Conservation (phyloP, 2,797 vertebrate species). For the Tympanoctomys barrerae region DNA sequence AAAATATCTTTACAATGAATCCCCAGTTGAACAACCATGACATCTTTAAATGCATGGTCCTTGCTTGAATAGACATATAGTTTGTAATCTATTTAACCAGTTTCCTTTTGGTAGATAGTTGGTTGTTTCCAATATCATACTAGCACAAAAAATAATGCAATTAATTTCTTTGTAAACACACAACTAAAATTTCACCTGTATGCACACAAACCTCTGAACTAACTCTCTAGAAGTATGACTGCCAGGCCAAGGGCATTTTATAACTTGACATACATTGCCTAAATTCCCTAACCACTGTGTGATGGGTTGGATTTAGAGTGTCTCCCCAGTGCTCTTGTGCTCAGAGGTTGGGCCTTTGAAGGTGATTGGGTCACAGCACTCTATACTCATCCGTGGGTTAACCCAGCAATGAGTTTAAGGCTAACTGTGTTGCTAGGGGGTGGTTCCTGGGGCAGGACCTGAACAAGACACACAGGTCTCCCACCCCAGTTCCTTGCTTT, state of each 20-base stretch:
- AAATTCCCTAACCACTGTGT: background rate
- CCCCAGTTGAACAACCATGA: background rate
- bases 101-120: background rate
- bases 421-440: background rate
- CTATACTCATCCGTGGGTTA: background rate
- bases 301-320: background rate
- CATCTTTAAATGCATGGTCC: background rate
- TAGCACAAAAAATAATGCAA: background rate
- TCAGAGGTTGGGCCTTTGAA: background rate
- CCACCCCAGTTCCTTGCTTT: background rate
- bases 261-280: background rate
- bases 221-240: background rate
- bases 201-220: background rate
- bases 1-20: conserved; percentile 18
- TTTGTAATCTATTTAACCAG: conserved; percentile 11
- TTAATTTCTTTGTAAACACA: background rate
- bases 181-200: background rate
- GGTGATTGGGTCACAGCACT: background rate
- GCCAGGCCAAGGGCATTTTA: background rate
- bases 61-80: background rate
- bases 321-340: background rate
- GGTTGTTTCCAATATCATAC: background rate
- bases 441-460: background rate
- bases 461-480: background rate
- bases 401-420: background rate